phyloP scores from a whole-genome alignment of 2,113 vertebrate species.

The Chascanopsetta lugubris region DNA sequence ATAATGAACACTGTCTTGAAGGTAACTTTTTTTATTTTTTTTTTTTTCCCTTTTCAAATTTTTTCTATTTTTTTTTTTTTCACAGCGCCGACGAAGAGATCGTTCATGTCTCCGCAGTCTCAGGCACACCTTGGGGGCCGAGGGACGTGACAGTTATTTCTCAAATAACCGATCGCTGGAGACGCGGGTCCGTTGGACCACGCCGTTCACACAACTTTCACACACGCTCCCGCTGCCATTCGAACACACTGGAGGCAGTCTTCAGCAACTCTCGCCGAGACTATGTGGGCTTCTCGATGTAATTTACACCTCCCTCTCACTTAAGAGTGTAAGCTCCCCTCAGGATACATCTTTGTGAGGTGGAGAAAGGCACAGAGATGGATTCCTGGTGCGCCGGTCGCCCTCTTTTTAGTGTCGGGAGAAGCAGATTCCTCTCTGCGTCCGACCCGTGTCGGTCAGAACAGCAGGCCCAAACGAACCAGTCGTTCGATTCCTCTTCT shows the following conservation, averaged over 20 bases:
- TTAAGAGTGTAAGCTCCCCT: conserved; percentile 63
- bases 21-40: conserved; percentile 86
- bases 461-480: conserved; percentile 73
- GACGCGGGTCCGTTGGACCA: conserved; percentile 45
- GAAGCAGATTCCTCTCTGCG: conserved; percentile 46
- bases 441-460: conserved; percentile 45
- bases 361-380: conserved; percentile 43
- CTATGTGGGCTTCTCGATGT: conserved; percentile 51
- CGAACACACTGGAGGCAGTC: conserved; percentile 37
- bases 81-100: conserved; percentile 63
- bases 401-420: background rate
- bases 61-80: too few relatives aligned
- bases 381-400: conserved; percentile 44
- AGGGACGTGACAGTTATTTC: conserved; percentile 72
- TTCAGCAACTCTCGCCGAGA: conserved; percentile 33
- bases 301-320: conserved; percentile 75
- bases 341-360: conserved; percentile 51
- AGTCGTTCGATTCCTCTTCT: conserved; percentile 71
- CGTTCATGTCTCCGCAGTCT: conserved; percentile 64
- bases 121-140: conserved; percentile 70
- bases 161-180: conserved; percentile 69
- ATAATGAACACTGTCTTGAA: conserved; percentile 86
- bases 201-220: conserved; percentile 50
- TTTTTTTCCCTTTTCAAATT: too few relatives aligned
- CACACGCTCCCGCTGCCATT: conserved; percentile 31